Evolutionary conservation across 2,797 vertebrate species (phyloP).

Genomic region (Myotis myotis): DNA sequence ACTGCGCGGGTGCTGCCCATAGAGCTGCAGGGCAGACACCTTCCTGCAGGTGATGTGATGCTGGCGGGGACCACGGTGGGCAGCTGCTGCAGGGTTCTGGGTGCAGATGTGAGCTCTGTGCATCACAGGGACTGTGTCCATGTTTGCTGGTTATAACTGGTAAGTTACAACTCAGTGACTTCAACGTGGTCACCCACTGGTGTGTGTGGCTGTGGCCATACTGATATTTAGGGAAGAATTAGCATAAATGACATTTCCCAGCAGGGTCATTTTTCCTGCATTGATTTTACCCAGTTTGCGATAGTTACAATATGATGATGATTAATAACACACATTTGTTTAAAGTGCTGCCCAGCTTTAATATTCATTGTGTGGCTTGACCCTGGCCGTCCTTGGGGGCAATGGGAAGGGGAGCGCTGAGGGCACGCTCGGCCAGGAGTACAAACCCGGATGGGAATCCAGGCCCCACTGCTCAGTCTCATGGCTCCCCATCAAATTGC

Average conservation of each 20-base stretch:
- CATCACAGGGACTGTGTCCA: not conserved
- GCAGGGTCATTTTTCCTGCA: not conserved
- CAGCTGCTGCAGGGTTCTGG: not conserved
- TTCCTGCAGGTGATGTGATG: rapidly evolving
- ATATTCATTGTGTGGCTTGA: not conserved
- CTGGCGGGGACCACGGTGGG: not conserved
- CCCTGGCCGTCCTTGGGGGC: not conserved
- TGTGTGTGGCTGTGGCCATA: not conserved
- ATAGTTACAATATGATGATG: not conserved
- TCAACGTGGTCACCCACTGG: not conserved
- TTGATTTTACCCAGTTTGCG: not conserved
- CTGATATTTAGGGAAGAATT: not conserved
- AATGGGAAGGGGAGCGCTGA: not conserved
- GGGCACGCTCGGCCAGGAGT: rapidly evolving
- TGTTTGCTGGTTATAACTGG: not conserved
- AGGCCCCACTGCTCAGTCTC: rapidly evolving
- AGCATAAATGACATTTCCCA: not conserved
- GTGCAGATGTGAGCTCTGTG: not conserved
- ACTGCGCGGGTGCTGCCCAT: not conserved
- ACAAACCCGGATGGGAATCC: not conserved
- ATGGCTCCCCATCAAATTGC: not conserved
- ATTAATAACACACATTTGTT: not conserved
- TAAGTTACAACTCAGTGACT: not conserved
- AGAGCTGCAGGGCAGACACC: not conserved
- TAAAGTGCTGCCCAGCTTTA: too few relatives aligned